Percentiles rank a stretch among this genome's conserved stretches.
Evolutionary conservation across 2,888 invertebrate genomes (phyloP).

Genomic region (Poecilus cupreus): DNA sequence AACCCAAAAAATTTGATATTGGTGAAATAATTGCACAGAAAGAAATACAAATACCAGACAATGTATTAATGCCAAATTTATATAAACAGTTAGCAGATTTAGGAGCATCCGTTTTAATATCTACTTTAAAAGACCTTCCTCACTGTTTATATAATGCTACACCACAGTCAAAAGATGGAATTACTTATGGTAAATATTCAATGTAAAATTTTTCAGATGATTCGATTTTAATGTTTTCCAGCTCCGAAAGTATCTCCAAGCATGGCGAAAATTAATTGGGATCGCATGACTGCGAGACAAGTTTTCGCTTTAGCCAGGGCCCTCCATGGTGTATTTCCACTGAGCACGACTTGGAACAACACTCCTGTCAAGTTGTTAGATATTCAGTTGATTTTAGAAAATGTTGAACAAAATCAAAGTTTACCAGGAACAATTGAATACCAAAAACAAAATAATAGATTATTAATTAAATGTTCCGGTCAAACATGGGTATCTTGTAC

Average conservation of each 20-base stretch:
- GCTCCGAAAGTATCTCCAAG: constrained; percentile 83
- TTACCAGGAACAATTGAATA: constrained; percentile 78
- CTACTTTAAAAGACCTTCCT: constrained; percentile 78
- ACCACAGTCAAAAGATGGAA: constrained; percentile 78
- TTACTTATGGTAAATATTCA: constrained; percentile 80
- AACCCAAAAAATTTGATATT: constrained; percentile 87
- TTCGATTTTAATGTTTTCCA: constrained; percentile 70
- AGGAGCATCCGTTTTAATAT: constrained; percentile 81
- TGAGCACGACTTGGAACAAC: constrained; percentile 79
- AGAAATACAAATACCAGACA: constrained; percentile 74
- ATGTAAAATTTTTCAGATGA: background rate
- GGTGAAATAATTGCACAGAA: constrained; percentile 82
- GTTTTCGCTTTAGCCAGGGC: constrained; percentile 85
- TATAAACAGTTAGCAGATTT: constrained; percentile 78
- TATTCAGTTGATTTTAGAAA: constrained; percentile 59
- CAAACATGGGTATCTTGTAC: constrained; percentile 79
- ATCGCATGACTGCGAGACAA: constrained; percentile 77
- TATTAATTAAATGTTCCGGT: constrained; percentile 82
- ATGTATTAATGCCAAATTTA: constrained; percentile 81
- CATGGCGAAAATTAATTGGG: constrained; percentile 81
- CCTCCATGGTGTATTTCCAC: constrained; percentile 78
- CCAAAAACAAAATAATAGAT: constrained; percentile 75
- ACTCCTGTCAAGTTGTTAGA: constrained; percentile 79
- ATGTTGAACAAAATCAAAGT: background rate
- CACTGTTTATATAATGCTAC: constrained; percentile 75